Conservation (phyloP, 2,797 vertebrate species). For the Rousettus madagascariensis region DNA sequence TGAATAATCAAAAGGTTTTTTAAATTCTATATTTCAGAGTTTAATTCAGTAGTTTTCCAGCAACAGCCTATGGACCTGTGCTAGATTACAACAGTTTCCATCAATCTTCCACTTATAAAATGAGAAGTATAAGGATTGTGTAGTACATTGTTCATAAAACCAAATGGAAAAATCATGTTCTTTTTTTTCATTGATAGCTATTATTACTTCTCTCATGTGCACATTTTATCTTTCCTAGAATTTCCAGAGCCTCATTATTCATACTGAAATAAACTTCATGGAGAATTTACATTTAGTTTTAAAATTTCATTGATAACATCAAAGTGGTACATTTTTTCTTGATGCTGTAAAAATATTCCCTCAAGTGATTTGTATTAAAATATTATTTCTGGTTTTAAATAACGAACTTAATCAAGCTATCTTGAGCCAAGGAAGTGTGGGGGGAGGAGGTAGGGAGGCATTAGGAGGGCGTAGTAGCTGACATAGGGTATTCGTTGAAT, state of each 20-base stretch:
- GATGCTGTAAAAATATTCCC: neutral
- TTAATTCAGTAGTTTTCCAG: slow-evolving; percentile 18
- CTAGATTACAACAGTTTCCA: neutral
- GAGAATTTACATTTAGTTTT: slow-evolving; percentile 29
- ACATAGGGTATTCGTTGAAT: neutral
- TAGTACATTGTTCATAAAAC: neutral
- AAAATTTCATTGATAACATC: slow-evolving; percentile 22
- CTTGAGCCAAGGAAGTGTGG: neutral
- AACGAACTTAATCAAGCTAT: slow-evolving; percentile 2
- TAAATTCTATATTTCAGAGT: neutral
- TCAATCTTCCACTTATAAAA: neutral
- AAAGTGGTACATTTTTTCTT: neutral
- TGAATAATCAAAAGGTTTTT: neutral
- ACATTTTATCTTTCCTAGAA: neutral
- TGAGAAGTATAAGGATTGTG: neutral
- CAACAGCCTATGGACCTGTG: neutral
- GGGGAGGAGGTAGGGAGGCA: neutral
- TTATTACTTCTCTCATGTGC: neutral
- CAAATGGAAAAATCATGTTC: slow-evolving; percentile 10
- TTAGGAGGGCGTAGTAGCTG: neutral
- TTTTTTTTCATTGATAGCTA: neutral
- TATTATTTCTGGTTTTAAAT: slow-evolving; percentile 30
- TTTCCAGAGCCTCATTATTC: neutral
- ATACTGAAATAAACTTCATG: neutral
- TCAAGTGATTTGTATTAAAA: neutral